Percentiles rank a stretch among this genome's conserved stretches.
Conservation (phyloP, 2,888 invertebrate genomes). For the Andrena dorsata region DNA sequence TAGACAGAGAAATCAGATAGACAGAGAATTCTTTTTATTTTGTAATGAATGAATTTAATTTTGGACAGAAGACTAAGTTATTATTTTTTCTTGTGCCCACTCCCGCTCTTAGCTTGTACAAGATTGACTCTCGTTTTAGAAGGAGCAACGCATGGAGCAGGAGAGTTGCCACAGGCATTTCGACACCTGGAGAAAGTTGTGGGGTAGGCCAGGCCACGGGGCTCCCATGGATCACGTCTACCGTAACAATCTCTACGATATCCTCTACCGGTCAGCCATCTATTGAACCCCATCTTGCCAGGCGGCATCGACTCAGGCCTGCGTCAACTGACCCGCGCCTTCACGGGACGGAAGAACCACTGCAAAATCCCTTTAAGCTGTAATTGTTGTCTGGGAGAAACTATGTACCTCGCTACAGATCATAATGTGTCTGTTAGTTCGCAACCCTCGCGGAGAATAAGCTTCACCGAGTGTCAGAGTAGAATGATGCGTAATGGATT, state of each 20-base stretch:
- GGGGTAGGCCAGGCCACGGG: conserved; percentile 93
- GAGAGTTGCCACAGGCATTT: conserved; percentile 90
- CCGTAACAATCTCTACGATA: conserved; percentile 83
- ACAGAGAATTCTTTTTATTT: too few relatives aligned
- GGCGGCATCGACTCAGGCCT: neutral
- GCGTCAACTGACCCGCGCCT: neutral
- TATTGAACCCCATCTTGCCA: conserved; percentile 67
- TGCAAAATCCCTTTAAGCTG: conserved; percentile 7
- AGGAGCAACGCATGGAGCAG: conserved; percentile 87
- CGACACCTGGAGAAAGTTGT: conserved; percentile 91
- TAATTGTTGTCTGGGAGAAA: too few relatives aligned
- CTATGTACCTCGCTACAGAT: too few relatives aligned
- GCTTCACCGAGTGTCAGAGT: neutral
- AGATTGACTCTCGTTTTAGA: conserved; percentile 84
- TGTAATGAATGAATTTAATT: too few relatives aligned
- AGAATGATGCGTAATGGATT: neutral
- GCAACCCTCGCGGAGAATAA: neutral
- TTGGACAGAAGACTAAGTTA: too few relatives aligned
- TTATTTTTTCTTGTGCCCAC: too few relatives aligned
- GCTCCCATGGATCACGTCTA: conserved; percentile 84
- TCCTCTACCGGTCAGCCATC: conserved; percentile 81
- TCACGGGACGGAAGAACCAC: neutral
- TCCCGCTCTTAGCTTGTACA: neutral
- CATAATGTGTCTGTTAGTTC: too few relatives aligned
- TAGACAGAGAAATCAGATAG: too few relatives aligned